phyloP scores from a whole-genome alignment of 30 jellyfish, hydroid and myxozoan species.

The Turritopsis dohrnii region DNA sequence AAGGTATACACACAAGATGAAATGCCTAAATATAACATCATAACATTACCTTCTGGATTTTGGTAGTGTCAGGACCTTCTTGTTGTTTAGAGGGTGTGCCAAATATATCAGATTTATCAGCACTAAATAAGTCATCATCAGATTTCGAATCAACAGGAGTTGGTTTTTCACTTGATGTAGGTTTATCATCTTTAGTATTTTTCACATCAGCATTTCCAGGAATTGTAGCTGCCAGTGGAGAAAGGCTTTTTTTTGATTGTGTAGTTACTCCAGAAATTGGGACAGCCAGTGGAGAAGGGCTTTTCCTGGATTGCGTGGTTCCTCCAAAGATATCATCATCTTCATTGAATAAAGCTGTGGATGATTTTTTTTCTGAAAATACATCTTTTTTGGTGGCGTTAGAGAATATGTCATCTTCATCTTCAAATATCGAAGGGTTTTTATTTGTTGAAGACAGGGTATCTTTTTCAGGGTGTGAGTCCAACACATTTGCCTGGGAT shows the following conservation, averaged over 20 bases:
- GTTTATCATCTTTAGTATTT: not conserved
- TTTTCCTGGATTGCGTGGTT: not conserved
- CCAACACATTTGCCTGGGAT: not conserved
- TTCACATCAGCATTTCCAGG: not conserved
- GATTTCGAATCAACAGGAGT: not conserved
- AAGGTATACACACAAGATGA: no score
- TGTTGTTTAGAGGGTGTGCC: not conserved
- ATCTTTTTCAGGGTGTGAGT: not conserved
- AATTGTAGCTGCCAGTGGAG: not conserved
- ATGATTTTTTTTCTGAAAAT: not conserved
- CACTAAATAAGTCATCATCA: not conserved
- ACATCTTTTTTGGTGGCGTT: not conserved
- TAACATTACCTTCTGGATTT: not conserved
- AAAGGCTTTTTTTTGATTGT: not conserved
- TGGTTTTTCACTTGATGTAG: not conserved
- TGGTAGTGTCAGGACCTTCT: no score
- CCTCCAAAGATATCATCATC: slow-evolving; percentile 2
- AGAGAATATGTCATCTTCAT: not conserved
- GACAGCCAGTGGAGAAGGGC: not conserved
- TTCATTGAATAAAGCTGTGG: not conserved
- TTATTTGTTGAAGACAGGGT: no score
- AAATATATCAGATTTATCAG: not conserved
- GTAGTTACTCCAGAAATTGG: not conserved
- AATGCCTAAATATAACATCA: no score
- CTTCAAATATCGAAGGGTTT: not conserved